phyloP scores from a whole-genome alignment of 1,140 invertebrate species.

The Papilio xuthus region DNA sequence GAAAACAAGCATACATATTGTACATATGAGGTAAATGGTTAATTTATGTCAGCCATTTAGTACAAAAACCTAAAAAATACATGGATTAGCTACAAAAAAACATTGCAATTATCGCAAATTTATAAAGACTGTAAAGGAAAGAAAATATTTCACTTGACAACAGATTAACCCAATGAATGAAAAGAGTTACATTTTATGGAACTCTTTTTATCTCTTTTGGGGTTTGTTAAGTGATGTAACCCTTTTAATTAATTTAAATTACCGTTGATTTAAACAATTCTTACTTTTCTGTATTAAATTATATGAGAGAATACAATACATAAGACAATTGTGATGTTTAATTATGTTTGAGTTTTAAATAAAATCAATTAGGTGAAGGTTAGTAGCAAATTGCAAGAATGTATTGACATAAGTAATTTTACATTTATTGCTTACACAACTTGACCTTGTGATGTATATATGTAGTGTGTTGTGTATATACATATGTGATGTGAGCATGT shows the following conservation, averaged over 20 bases:
- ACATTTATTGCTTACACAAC: slow-evolving; percentile 11
- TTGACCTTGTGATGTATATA: not conserved
- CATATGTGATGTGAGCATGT: not conserved
- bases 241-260: not conserved
- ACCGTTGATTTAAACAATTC: too few relatives aligned
- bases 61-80: not conserved
- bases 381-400: not conserved
- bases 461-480: not conserved
- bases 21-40: not conserved
- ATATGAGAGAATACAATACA: not conserved
- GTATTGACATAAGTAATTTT: slow-evolving; percentile 22
- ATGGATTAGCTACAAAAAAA: not conserved
- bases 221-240: not conserved
- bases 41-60: not conserved
- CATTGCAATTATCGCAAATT: not conserved
- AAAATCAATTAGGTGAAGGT: slow-evolving; percentile 20
- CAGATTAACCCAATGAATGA: not conserved
- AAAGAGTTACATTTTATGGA: not conserved
- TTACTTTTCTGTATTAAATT: not conserved
- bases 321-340: slow-evolving; percentile 5
- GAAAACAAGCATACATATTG: not conserved
- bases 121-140: too few relatives aligned
- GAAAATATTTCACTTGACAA: too few relatives aligned
- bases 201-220: not conserved
- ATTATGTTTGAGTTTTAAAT: not conserved